Evolutionary conservation across 2,113 vertebrate species (phyloP).

Genomic region (Rhynchomys soricoides): DNA sequence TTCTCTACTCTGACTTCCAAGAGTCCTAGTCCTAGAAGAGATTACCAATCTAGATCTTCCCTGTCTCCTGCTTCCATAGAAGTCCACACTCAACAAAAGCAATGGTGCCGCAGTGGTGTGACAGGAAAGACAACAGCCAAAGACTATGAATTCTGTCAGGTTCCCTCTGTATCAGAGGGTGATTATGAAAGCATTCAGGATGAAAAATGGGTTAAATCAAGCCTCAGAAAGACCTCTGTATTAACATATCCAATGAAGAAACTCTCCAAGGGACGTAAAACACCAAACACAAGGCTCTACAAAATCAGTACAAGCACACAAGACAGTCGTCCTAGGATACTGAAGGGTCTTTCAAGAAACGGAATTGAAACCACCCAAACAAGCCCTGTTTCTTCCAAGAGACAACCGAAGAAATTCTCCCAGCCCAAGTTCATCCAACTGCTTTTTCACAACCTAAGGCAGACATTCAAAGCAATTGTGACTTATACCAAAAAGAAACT

Average conservation of each 20-base stretch:
- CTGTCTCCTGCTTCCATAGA: too few relatives aligned
- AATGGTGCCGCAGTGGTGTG: too few relatives aligned
- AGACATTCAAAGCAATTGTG: slow-evolving; percentile 52
- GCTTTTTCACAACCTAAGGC: slow-evolving; percentile 63
- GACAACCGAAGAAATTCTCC: slow-evolving; percentile 55
- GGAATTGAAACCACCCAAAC: not conserved
- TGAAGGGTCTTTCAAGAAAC: not conserved
- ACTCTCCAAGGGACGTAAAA: slow-evolving; percentile 11
- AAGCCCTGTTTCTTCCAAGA: slow-evolving; percentile 36
- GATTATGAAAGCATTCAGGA: too few relatives aligned
- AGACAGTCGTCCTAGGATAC: not conserved
- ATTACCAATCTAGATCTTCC: too few relatives aligned
- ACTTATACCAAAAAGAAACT: slow-evolving; percentile 18
- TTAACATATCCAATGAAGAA: not conserved
- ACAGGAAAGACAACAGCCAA: too few relatives aligned
- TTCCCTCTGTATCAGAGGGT: too few relatives aligned
- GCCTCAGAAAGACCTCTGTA: too few relatives aligned
- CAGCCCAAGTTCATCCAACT: slow-evolving; percentile 55
- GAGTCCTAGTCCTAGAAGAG: too few relatives aligned
- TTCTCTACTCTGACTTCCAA: too few relatives aligned
- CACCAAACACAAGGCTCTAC: slow-evolving; percentile 32
- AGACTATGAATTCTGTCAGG: too few relatives aligned
- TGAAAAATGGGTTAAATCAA: too few relatives aligned
- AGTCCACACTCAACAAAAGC: too few relatives aligned
- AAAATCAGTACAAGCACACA: not conserved